These are phyloP conservation scores for Megamerina dolium DNA, from an alignment of 2,888 invertebrate species.

Conservation along the genomic window DNA sequence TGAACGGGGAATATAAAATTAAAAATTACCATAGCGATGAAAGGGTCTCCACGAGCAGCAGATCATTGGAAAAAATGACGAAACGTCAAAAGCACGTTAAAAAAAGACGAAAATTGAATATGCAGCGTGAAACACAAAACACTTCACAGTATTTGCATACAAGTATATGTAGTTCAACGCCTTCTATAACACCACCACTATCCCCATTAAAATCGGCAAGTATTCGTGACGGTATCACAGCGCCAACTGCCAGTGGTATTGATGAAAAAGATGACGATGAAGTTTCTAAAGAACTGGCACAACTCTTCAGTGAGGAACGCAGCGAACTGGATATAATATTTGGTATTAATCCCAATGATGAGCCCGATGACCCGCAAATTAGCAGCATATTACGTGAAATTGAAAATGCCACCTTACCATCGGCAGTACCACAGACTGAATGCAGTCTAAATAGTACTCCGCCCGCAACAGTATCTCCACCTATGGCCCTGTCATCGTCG, in stretches of 20 bases:
- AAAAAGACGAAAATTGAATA: background rate
- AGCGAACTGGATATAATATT: slow-evolving; percentile 40
- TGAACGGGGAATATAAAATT: slow-evolving; percentile 23
- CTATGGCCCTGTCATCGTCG: background rate
- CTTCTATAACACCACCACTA: no score
- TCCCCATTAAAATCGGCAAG: no score
- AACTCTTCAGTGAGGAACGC: slow-evolving; percentile 35
- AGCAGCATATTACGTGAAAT: slow-evolving; percentile 33
- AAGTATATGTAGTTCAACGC: no score
- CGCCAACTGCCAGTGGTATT: background rate
- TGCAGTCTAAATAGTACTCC: background rate
- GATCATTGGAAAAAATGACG: no score
- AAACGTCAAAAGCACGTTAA: no score
- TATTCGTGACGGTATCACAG: no score
- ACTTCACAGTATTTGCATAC: background rate
- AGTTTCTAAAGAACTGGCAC: slow-evolving; percentile 35
- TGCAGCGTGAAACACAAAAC: background rate
- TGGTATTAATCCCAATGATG: slow-evolving; percentile 31
- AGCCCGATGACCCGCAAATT: slow-evolving; percentile 31
- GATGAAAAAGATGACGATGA: slow-evolving; percentile 24
- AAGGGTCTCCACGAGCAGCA: no score
- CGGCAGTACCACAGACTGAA: background rate
- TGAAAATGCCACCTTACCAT: slow-evolving; percentile 23
- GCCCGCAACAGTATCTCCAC: background rate
- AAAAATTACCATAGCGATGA: no score